These are phyloP conservation scores for Drosophila mauritiana DNA, from an alignment of 1,140 invertebrate genomes.

Conservation along the genomic window DNA sequence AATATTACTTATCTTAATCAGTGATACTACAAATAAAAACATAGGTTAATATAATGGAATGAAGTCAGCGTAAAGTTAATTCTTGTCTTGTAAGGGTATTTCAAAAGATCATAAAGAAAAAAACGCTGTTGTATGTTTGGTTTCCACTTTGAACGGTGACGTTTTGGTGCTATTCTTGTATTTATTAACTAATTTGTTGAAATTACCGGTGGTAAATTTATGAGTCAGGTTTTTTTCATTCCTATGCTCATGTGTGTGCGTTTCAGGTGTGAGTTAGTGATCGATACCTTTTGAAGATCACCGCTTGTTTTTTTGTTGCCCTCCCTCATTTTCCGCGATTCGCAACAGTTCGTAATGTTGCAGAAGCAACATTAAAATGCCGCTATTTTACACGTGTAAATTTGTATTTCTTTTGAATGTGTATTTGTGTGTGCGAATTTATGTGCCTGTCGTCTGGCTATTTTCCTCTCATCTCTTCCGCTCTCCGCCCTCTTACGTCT, in stretches of 20 bases:
- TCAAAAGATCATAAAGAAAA: neutral
- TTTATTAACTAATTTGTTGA: constrained; percentile 71
- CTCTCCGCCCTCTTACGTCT: constrained; percentile 3
- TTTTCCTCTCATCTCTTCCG: constrained; percentile 33
- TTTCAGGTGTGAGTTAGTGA: constrained; percentile 40
- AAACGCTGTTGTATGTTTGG: neutral
- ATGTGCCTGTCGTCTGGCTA: constrained; percentile 54
- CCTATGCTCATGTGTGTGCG: neutral
- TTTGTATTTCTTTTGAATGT: constrained; percentile 12
- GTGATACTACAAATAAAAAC: neutral
- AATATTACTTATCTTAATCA: neutral
- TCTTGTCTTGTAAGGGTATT: neutral
- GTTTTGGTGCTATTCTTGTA: constrained; percentile 54
- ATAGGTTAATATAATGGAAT: neutral
- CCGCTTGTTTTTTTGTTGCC: constrained; percentile 4
- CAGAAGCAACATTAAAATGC: constrained; percentile 11
- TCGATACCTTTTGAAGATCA: constrained; percentile 38
- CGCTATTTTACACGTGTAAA: constrained; percentile 39
- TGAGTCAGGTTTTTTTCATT: constrained; percentile 40
- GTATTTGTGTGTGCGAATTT: constrained; percentile 11
- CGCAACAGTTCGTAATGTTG: constrained; percentile 41
- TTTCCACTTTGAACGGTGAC: constrained; percentile 32
- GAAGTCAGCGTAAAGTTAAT: neutral
- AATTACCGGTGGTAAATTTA: constrained; percentile 43
- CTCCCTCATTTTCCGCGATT: constrained; percentile 14